Evolutionary conservation across 2,888 invertebrate genomes (phyloP).

Genomic region (Stenchaetothrips biformis): DNA sequence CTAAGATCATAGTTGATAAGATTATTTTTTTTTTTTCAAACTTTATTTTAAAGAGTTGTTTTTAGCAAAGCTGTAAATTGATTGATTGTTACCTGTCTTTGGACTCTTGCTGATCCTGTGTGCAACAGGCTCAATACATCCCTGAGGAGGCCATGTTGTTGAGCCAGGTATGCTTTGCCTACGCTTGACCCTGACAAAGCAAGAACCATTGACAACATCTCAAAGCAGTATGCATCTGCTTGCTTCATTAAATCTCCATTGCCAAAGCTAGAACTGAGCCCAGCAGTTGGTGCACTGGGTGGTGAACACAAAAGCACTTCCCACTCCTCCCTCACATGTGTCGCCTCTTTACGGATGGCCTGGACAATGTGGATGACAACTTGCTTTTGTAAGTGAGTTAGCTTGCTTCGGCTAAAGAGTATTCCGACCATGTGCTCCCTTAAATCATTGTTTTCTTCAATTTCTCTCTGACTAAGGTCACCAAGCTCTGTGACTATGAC

Average conservation of each 20-base stretch:
- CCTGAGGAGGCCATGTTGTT: conserved; percentile 76
- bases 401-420: conserved; percentile 85
- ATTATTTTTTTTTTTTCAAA: not conserved
- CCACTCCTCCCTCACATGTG: conserved; percentile 86
- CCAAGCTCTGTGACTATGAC: not conserved
- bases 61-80: conserved; percentile 17
- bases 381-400: conserved; percentile 89
- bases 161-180: conserved; percentile 83
- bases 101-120: conserved; percentile 90
- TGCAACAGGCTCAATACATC: conserved; percentile 84
- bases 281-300: conserved; percentile 29
- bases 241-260: conserved; percentile 37
- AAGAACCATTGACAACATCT: conserved; percentile 92
- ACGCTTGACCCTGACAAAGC: conserved; percentile 90
- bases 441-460: conserved; percentile 60
- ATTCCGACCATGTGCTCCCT: conserved; percentile 96
- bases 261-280: conserved; percentile 32
- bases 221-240: conserved; percentile 92
- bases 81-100: conserved; percentile 66
- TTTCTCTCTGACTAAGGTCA: conserved; percentile 38
- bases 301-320: conserved; percentile 60
- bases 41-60: not conserved
- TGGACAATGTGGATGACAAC: conserved; percentile 84
- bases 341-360: conserved; percentile 85
- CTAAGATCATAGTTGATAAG: conserved; percentile 44